Base-by-base conservation (phyloP, 64 coral and sea anemone species). In the Actinia equina region DNA sequence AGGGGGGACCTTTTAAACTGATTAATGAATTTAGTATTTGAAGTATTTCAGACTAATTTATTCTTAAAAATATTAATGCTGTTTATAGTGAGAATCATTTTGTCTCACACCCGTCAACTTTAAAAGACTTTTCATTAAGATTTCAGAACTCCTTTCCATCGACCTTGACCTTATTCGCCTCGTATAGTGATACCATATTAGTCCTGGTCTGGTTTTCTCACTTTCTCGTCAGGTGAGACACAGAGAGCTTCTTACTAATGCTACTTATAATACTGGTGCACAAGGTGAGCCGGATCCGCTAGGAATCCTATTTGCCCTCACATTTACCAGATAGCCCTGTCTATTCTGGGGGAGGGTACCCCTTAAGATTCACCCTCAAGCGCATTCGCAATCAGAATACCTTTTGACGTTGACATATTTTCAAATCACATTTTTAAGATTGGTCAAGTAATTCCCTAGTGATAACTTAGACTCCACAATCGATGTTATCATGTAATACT, bases 281-380 rank as follows among this genome's bases (percentile, higher is more conserved):
- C 22, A 57, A 81, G 17, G 78, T 81, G 78, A 81, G 78, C 78
- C 78, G 78, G 78, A 49, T 49, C 43, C n/a, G 17, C 9, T 49
- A 44, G 49, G 49, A 81, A 81, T 81, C 78, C 78, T 49, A 80
- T 49, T 49, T 20, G 43, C 6, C 41, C 22, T 81, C 45, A 81
- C 43, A 81, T 81, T 49, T 14, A 20, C 43, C 78, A 81, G 78
- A 26, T 14, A 30, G n/a, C 69, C 4, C 7, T 12, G 37, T 25
- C 13, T 12, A 30, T 4, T 74, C 1, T 30, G 26, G 13, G 23
- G 14, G 69, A 15, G 69, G 69, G 69, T 22, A 16, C 23, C 63
- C 5, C 63, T 25, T 10, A 41, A 30, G 4, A 16, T 41, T 30
- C 69, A 74, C 69, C 37, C 4, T 57, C 11, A 16, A 37, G 30